Evolutionary conservation across 2,113 vertebrate species (phyloP), one percentile per base, ranked within the genome.

Genomic region (Seriola dumerili): DNA sequence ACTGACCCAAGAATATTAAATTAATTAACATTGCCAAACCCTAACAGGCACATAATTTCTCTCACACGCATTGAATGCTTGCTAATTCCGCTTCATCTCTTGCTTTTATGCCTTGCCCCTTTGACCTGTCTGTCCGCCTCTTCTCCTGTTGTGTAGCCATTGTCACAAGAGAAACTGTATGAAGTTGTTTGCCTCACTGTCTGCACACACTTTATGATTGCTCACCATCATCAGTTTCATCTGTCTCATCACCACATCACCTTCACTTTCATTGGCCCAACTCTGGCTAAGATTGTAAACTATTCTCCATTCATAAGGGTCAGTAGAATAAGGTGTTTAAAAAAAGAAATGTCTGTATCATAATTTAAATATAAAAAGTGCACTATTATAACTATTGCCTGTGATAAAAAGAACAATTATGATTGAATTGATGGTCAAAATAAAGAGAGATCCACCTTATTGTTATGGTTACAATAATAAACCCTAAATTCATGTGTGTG

Each of bases 341-440:
- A 93, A 94, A 93, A 90, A 85, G 88, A 94, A 93, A 94, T 93
- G 93, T 95, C 94, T 95, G 94, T 95, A 95, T 93, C 89, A 94
- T 95, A 94, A 93, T 94, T 95, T 95, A 95, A 95, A 93, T 94
- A 95, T 95, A 91, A 94, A 95, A 94, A 95, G 93, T 95, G 94
- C 94, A 95, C 94, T 95, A 95, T 94, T 94, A 95, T 94, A 94
- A 94, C 93, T 95, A 94, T 95, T 95, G 94, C 94, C 93, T 95
- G 94, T 95, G 94, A 94, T 94, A 89, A 93, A 94, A 92, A 90
- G 83, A 91, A 93, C 86, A 93, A 93, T 91, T 94, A 94, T 92
- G 91, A 92, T 94, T 95, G 92, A 94, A 93, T 87, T 93, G 93
- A 94, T 94, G 94, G 93, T 95, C 82, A 93, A 94, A 95, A 93